Base-by-base conservation (phyloP, 2,797 vertebrate genomes). In the Simalia tracyae region DNA sequence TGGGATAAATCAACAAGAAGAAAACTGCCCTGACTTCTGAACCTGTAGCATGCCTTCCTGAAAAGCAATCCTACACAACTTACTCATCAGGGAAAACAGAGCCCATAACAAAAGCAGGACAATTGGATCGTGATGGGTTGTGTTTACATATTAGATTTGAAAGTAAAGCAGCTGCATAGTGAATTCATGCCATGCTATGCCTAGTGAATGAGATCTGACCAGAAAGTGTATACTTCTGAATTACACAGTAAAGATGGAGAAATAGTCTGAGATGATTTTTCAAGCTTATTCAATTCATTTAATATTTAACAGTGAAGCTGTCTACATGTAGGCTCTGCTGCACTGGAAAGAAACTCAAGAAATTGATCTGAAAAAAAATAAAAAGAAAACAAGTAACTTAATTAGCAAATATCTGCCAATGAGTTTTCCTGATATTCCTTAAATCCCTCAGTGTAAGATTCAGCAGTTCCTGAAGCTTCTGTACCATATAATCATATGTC, bases 261-360 rank as follows among this genome's bases (percentile, higher is more conserved):
- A 97, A 97, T 96, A 96, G 95, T 93, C 96, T 93, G 95, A 96
- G 95, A 95, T 96, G 95, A 97, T 97, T 97, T 97, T 97, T 97
- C 95, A 97, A 96, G 95, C 93, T 96, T 97, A 97, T 97, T 97
- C 97, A 96, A 92, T 96, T 97, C 93, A 95, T 97, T 97, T 97
- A 97, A 97, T 97, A 97, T 97, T 97, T 97, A 96, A 96, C 97
- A 97, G 96, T 96, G 93, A 96, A 96, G 92, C 93, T 95, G 92
- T 95, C 94, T 96, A 92, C 91, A 93, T 95, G 94, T 93, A 93
- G 95, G 92, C 94, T 95, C 95, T 94, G 95, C 92, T 95, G 93
- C 92, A 2, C 93, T 96, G 57, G 1, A 59, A 95, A 92, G 93
- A 92, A 95, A 95, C 94, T 95, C 94, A 94, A 90, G 90, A 95